Conservation (phyloP, 2,797 vertebrate species). For the Pogonophryne albipinna region DNA sequence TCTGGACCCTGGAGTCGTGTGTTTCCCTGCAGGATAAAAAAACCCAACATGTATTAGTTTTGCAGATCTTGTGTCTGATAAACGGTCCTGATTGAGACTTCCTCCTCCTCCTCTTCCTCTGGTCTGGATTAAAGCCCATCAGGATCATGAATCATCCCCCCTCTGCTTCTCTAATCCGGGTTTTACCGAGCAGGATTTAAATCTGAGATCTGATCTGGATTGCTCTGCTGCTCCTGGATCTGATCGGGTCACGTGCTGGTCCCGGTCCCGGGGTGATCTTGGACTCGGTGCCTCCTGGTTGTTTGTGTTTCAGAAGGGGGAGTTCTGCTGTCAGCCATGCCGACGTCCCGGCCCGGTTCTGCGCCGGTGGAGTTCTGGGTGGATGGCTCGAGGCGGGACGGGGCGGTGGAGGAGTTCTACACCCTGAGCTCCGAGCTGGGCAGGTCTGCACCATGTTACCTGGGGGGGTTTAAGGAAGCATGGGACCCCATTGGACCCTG, state of each 20-base stretch:
- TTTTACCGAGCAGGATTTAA: conserved; percentile 64
- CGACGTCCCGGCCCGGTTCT: conserved; percentile 82
- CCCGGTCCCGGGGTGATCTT: not conserved
- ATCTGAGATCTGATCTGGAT: conserved; percentile 65
- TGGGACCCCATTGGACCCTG: not conserved
- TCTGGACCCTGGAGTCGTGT: conserved; percentile 12
- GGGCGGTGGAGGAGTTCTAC: conserved; percentile 88
- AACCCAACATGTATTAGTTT: not conserved
- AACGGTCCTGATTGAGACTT: conserved; percentile 30
- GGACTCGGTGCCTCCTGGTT: conserved; percentile 5
- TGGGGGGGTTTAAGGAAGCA: not conserved
- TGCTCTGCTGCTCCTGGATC: conserved; percentile 56
- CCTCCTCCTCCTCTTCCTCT: not conserved
- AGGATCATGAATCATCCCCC: conserved; percentile 62
- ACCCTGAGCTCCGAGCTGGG: conserved; percentile 87
- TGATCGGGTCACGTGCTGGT: conserved; percentile 38
- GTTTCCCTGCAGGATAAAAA: not conserved
- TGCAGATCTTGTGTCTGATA: conserved; percentile 16
- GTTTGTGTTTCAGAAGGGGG: not conserved
- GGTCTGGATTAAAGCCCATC: conserved; percentile 63
- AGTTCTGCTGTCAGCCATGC: conserved; percentile 78
- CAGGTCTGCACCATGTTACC: conserved; percentile 70
- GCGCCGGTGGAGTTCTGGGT: conserved; percentile 89
- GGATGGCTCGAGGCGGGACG: conserved; percentile 88
- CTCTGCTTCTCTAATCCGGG: conserved; percentile 67